Percentiles rank a stretch among this genome's conserved stretches.
These are phyloP conservation scores for Medauroidea extradentata DNA, from an alignment of 1,140 invertebrate genomes.

Conservation along the genomic window DNA sequence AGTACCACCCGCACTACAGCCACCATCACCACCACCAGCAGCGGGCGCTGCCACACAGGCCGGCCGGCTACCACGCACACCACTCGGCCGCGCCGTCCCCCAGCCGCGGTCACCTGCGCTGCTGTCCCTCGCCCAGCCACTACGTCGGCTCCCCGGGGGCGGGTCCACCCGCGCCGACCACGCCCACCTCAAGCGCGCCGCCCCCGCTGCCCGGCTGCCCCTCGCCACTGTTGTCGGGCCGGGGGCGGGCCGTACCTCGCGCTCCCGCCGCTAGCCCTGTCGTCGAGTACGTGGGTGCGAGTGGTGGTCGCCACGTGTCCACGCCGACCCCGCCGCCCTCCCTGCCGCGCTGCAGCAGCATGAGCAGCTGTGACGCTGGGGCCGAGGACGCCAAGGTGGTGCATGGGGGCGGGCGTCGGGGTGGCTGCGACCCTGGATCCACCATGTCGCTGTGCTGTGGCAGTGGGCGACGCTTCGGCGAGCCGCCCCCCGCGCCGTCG, in stretches of 20 bases:
- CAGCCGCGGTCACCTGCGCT: slow-evolving; percentile 2
- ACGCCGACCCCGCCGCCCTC: slow-evolving; percentile 52
- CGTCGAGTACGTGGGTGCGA: slow-evolving; percentile 51
- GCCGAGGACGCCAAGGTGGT: background rate
- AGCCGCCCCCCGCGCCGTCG: background rate
- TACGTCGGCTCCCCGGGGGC: background rate
- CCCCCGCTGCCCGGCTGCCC: slow-evolving; percentile 33
- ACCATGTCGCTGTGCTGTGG: slow-evolving; percentile 11
- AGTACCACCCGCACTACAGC: slow-evolving; percentile 22
- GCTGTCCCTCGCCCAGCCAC: slow-evolving; percentile 10
- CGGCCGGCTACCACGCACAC: slow-evolving; percentile 34
- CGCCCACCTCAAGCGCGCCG: slow-evolving; percentile 1
- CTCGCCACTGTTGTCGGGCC: slow-evolving; percentile 41
- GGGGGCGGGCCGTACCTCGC: slow-evolving; percentile 43
- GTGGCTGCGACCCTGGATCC: background rate
- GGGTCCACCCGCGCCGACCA: background rate
- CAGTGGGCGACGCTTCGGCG: background rate
- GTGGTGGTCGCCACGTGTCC: slow-evolving; percentile 52
- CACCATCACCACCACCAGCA: slow-evolving; percentile 4
- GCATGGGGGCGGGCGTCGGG: background rate
- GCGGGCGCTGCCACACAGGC: slow-evolving; percentile 16
- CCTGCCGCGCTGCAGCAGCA: slow-evolving; percentile 38
- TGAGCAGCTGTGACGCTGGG: background rate
- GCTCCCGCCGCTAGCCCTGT: background rate
- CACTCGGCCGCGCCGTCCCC: slow-evolving; percentile 11